Base-by-base conservation (phyloP, 2,113 vertebrate genomes). In the Notechis scutatus region DNA sequence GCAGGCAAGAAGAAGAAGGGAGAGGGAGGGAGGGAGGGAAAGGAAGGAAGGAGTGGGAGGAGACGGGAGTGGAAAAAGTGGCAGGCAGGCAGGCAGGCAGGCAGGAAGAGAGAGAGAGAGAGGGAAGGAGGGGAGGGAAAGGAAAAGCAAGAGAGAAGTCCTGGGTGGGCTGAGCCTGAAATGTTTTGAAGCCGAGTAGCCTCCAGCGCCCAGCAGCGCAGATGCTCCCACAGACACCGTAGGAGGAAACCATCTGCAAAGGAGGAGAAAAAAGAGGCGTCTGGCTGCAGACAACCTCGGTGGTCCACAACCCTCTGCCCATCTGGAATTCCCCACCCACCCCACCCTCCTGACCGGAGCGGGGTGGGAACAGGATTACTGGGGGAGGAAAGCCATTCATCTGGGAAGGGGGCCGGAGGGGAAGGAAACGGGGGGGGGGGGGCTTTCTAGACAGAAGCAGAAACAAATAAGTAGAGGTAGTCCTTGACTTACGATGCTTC, bases 301-400 rank as follows among this genome's bases (percentile, higher is more conserved):
- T 15, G 2, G 8, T 34, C 12, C 64, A 2, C 15, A 69, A 34
- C 5, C 29, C 64, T 34, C n/a, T 69, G 29, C n/a, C 15, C 12
- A n/a, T 2, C 64, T n/a, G 29, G 64, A 74, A 74, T 34, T 6
- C 5, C 29, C 26, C 61, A 9, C 6, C 47, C 47, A 42, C 2
- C 39, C 39, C 39, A 2, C 47, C 8, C 47, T 10, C 8, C 26
- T 12, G 4, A n/a, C 4, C 14, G 29, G 64, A n/a, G 4, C 29
- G 1, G 3, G 11, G 29, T 5, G 12, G 4, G 2, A n/a, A 5
- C 0, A 11, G 26, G 61, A 42, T 1, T 29, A 47, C 45, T 4
- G 3, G 59, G 61, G 4, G 61, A 15, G 29, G 29, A 6, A 69
- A 69, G 15, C 29, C 64, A 15, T 69, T 69, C 0, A 69, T 34